These are phyloP conservation scores for Leuciscus idus DNA, from an alignment of 2,113 vertebrate species.

Conservation along the genomic window DNA sequence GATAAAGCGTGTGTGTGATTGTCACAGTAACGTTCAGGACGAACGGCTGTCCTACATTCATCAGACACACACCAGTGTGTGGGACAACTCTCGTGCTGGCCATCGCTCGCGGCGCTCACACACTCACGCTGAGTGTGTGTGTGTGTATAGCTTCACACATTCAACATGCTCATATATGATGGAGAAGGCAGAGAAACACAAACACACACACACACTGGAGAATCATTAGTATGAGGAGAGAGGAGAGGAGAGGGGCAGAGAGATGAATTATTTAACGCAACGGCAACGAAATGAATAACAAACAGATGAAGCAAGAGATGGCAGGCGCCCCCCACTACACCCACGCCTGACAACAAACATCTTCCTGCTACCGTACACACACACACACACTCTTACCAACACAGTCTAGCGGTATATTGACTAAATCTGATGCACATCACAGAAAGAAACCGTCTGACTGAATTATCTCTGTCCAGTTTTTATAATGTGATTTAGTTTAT, in stretches of 20 bases:
- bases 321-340: constrained; percentile 7
- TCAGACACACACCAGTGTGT: background rate
- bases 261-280: constrained; percentile 31
- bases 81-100: background rate
- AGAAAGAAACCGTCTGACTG: background rate
- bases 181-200: background rate
- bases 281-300: constrained; percentile 20
- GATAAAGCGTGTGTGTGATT: background rate
- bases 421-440: background rate
- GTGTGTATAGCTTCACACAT: background rate
- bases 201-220: background rate
- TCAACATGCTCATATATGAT: background rate
- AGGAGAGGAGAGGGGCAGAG: background rate
- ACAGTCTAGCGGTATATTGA: background rate
- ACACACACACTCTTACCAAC: background rate
- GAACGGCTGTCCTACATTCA: background rate
- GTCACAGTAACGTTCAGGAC: background rate
- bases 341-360: constrained; percentile 21
- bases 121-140: background rate
- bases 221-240: constrained; percentile 14
- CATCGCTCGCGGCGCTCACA: background rate
- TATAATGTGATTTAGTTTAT: background rate
- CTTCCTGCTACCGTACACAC: background rate
- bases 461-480: background rate
- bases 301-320: constrained; percentile 14